Evolutionary conservation across 1,140 invertebrate genomes (phyloP).

Genomic region (Dermatophagoides farinae): DNA sequence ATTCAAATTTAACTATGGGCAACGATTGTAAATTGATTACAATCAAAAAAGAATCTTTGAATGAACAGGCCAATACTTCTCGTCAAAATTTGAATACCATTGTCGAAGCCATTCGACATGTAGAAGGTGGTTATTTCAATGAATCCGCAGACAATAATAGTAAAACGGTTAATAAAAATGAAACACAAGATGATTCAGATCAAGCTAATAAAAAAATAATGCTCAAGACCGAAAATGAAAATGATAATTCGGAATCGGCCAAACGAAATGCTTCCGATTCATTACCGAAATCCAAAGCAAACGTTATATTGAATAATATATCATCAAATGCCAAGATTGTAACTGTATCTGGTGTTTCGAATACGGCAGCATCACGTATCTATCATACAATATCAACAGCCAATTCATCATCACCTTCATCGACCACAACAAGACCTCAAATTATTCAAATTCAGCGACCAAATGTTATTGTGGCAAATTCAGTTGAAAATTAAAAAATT

Average conservation of each 20-base stretch:
- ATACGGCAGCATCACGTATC: too few relatives aligned
- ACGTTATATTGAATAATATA: not conserved
- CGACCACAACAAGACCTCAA: not conserved
- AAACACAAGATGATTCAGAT: not conserved
- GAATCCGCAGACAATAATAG: not conserved
- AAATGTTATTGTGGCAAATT: constrained; percentile 10
- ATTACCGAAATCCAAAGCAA: not conserved
- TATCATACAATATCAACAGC: not conserved
- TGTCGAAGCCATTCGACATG: constrained; percentile 83
- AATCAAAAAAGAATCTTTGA: not conserved
- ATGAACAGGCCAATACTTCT: constrained; percentile 28
- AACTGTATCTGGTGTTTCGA: too few relatives aligned
- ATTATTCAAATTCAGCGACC: constrained; percentile 4
- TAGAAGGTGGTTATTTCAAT: constrained; percentile 82
- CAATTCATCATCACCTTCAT: not conserved
- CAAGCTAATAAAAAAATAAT: not conserved
- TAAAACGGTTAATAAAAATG: not conserved
- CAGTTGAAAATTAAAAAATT: not conserved
- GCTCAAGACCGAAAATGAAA: not conserved
- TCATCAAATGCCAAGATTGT: not conserved
- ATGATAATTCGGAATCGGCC: not conserved
- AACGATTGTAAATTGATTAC: not conserved
- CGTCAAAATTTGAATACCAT: constrained; percentile 89
- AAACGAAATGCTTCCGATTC: not conserved
- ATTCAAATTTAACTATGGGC: not conserved